phyloP scores from a whole-genome alignment of 1,140 invertebrate genomes.

The Ctenoplectra terminalis region DNA sequence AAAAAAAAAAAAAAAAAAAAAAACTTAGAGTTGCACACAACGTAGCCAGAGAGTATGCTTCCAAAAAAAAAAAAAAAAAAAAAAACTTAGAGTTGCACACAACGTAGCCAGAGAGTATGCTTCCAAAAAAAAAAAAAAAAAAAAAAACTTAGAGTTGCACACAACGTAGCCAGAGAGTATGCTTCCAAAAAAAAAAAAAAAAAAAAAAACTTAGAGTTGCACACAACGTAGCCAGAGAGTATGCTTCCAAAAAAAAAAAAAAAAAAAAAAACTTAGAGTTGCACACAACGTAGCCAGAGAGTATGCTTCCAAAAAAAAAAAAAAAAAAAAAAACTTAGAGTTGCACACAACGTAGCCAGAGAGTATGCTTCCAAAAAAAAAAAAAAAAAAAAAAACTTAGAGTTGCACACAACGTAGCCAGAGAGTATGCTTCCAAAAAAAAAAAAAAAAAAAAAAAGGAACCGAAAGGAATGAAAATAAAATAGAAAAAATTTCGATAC shows the following conservation, averaged over 20 bases:
- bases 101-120: constrained; percentile 12
- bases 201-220: constrained; percentile 55
- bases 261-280: constrained; percentile 56
- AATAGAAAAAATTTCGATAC: not conserved
- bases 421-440: constrained; percentile 12
- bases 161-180: constrained; percentile 18
- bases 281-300: constrained; percentile 9
- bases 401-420: constrained; percentile 21
- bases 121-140: constrained; percentile 26
- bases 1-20: constrained; percentile 29
- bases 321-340: constrained; percentile 56
- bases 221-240: constrained; percentile 12
- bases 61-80: constrained; percentile 28
- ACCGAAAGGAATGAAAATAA: constrained; percentile 27
- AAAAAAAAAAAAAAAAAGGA: constrained; percentile 48
- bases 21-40: constrained; percentile 49
- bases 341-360: constrained; percentile 10
- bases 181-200: constrained; percentile 2
- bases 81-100: constrained; percentile 47
- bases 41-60: constrained; percentile 17
- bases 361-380: constrained; percentile 9
- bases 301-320: constrained; percentile 5
- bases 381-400: constrained; percentile 53
- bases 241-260: constrained; percentile 3
- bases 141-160: constrained; percentile 50